These are phyloP conservation scores for Macrosteles quadrilineatus DNA, from an alignment of 1,140 invertebrate species.

Conservation along the genomic window DNA sequence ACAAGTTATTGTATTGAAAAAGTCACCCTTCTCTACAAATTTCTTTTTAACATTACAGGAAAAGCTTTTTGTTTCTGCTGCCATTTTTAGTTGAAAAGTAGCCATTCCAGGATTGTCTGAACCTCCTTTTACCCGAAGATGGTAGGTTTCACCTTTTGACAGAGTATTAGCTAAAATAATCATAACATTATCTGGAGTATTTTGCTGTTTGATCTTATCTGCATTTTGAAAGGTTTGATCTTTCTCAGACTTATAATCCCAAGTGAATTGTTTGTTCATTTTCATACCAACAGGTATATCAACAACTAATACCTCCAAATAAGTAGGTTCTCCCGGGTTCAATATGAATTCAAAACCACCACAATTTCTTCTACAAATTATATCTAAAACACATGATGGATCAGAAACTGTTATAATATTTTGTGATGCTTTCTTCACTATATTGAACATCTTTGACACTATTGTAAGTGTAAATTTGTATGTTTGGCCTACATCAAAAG, in stretches of 20 bases:
- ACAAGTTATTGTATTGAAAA: not conserved
- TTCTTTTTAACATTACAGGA: not conserved
- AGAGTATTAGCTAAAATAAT: not conserved
- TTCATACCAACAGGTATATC: not conserved
- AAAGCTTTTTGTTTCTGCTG: not conserved
- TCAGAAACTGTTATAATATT: not conserved
- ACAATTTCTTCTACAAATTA: slow-evolving; percentile 1
- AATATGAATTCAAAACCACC: not conserved
- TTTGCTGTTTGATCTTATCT: not conserved
- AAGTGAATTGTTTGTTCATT: not conserved
- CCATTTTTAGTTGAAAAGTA: not conserved
- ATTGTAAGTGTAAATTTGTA: not conserved
- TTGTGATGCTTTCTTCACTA: not conserved
- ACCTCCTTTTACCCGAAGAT: not conserved
- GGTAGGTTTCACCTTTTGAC: not conserved
- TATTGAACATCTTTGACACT: not conserved
- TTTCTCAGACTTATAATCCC: not conserved
- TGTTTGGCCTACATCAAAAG: not conserved
- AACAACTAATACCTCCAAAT: not conserved
- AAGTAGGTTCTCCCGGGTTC: not conserved
- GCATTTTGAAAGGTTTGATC: not conserved
- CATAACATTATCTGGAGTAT: not conserved
- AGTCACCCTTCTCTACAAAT: not conserved
- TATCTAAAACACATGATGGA: not conserved
- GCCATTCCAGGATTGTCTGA: not conserved